Percentiles rank a stretch among this genome's conserved stretches.
Evolutionary conservation across 2,113 vertebrate genomes (phyloP).

Genomic region (Pseudolaguvia tuberculata): DNA sequence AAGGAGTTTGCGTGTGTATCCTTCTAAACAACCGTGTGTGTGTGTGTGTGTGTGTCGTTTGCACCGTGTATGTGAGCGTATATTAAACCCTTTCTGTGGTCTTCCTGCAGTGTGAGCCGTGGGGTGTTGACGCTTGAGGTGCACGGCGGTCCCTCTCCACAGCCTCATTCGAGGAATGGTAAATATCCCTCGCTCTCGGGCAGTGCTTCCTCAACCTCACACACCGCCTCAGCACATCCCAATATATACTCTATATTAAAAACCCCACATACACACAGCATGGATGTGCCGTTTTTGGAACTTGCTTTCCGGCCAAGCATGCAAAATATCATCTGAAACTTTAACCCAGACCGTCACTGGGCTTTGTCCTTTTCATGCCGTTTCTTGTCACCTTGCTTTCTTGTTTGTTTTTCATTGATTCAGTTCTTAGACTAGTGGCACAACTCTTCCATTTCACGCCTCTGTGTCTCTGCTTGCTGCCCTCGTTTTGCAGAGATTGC

Average conservation of each 20-base stretch:
- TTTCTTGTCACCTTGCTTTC: constrained; percentile 5
- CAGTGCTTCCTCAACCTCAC: constrained; percentile 20
- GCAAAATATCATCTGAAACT: constrained; percentile 31
- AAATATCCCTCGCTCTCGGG: constrained; percentile 46
- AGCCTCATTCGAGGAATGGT: constrained; percentile 50
- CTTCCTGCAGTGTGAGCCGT: constrained; percentile 54
- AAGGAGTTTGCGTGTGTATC: constrained; percentile 7
- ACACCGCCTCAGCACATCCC: constrained; percentile 25
- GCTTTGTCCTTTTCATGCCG: not conserved
- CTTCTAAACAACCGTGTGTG: not conserved
- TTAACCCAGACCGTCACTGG: not conserved
- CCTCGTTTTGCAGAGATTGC: constrained; percentile 1
- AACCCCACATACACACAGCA: constrained; percentile 29
- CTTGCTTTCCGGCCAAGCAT: constrained; percentile 27
- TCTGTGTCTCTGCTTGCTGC: constrained; percentile 28
- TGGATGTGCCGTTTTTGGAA: constrained; percentile 3
- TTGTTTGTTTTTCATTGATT: not conserved
- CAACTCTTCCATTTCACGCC: constrained; percentile 16
- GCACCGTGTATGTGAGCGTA: constrained; percentile 22
- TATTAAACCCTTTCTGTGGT: constrained; percentile 52
- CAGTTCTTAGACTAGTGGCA: not conserved
- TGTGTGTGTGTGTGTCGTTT: constrained; percentile 17
- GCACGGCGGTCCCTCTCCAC: constrained; percentile 30
- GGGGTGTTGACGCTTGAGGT: constrained; percentile 46
- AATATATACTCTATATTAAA: too few relatives aligned